A percentile compares a stretch with the other conserved stretches of the same genome.
phyloP scores from a whole-genome alignment of 2,113 vertebrate genomes.

The Chloroceryle aenea region DNA sequence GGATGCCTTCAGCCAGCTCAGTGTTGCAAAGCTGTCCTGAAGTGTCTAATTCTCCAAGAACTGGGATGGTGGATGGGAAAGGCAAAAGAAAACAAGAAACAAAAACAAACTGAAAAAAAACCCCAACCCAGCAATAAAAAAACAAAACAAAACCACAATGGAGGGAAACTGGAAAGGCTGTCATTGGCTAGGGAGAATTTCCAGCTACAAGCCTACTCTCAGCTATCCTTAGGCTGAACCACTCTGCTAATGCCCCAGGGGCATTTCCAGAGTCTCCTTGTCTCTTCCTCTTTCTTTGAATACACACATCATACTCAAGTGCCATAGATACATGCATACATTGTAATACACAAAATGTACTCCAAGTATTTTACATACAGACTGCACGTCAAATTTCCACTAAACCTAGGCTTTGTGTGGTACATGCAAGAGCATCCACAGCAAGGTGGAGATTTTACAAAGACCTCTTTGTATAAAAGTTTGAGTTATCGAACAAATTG shows the following conservation, averaged over 20 bases:
- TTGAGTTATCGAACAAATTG: neutral
- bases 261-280: neutral
- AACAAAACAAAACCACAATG: neutral
- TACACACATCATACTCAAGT: neutral
- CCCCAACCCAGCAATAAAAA: neutral
- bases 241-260: neutral
- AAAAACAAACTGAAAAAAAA: neutral
- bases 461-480: neutral
- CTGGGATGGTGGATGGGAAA: neutral
- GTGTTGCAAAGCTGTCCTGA: neutral
- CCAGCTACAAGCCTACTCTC: neutral
- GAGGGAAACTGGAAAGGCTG: neutral
- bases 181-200: neutral
- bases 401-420: neutral
- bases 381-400: neutral
- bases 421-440: neutral
- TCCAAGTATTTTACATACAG: neutral
- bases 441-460: neutral
- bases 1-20: neutral
- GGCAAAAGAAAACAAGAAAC: neutral
- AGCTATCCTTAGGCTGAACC: neutral
- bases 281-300: constrained; percentile 25
- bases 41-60: neutral
- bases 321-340: neutral
- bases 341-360: neutral